These are phyloP conservation scores for Zaprionus camerounensis DNA, from an alignment of 1,140 invertebrate genomes.

Conservation along the genomic window DNA sequence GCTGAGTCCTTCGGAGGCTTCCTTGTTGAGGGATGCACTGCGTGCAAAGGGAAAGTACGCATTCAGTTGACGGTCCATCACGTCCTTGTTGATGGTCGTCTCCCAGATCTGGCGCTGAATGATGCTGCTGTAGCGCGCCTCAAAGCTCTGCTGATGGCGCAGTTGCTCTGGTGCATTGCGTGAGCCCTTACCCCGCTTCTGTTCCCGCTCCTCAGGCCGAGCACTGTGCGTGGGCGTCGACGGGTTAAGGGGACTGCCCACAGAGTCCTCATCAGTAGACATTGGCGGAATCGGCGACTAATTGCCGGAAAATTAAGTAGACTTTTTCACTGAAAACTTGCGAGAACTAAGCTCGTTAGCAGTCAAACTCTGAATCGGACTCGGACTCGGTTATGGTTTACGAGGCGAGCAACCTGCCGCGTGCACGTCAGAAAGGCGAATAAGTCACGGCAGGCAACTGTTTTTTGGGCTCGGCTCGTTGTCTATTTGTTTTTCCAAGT, in stretches of 20 bases:
- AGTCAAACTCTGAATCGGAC: conserved; percentile 4
- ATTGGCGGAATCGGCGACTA: conserved; percentile 46
- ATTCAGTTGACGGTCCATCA: conserved; percentile 70
- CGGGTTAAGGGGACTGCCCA: conserved; percentile 63
- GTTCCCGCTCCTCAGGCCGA: conserved; percentile 17
- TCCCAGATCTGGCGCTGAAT: conserved; percentile 81
- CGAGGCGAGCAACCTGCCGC: conserved; percentile 52
- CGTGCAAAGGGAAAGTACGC: conserved; percentile 76
- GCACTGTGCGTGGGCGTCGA: conserved; percentile 42
- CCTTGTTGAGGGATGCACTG: conserved; percentile 62
- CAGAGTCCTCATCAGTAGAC: conserved; percentile 68
- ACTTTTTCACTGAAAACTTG: conserved; percentile 3
- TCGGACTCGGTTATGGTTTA: neutral
- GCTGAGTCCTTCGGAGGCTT: conserved; percentile 34
- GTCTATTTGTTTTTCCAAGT: conserved; percentile 42
- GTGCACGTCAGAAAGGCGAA: conserved; percentile 67
- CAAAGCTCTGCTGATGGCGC: conserved; percentile 77
- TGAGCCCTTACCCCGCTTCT: conserved; percentile 31
- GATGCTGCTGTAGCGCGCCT: conserved; percentile 73
- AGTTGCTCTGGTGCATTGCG: conserved; percentile 52
- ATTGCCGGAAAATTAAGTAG: conserved; percentile 75
- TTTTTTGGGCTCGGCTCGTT: conserved; percentile 21
- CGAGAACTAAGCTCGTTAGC: conserved; percentile 57
- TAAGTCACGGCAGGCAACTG: conserved; percentile 72
- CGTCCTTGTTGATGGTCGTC: conserved; percentile 78